A percentile compares a stretch with the other conserved stretches of the same genome.
These are phyloP conservation scores for Teleogryllus oceanicus DNA, from an alignment of 2,888 invertebrate genomes.

Conservation along the genomic window DNA sequence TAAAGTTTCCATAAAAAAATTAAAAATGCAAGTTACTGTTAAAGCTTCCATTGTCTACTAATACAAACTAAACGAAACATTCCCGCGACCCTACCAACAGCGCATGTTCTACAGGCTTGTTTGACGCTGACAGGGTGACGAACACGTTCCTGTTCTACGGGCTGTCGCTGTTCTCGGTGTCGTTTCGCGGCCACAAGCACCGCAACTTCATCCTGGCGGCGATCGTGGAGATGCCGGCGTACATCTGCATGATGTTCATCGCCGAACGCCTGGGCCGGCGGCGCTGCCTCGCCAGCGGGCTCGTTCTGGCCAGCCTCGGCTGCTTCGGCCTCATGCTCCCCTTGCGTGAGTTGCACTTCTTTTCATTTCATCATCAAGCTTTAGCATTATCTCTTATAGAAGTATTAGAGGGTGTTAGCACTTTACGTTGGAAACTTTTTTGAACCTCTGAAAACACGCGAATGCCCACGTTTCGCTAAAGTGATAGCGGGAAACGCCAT, in stretches of 20 bases:
- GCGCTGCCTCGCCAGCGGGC: conserved; percentile 36
- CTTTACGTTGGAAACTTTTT: too few relatives aligned
- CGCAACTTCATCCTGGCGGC: conserved; percentile 39
- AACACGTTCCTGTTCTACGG: conserved; percentile 42
- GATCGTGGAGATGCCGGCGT: conserved; percentile 41
- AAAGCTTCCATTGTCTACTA: too few relatives aligned
- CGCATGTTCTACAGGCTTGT: conserved; percentile 33
- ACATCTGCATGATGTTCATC: conserved; percentile 35
- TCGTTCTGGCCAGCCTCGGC: conserved; percentile 39
- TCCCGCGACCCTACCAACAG: too few relatives aligned
- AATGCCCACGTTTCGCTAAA: too few relatives aligned
- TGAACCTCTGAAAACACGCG: too few relatives aligned
- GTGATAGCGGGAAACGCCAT: too few relatives aligned
- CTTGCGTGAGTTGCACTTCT: not conserved
- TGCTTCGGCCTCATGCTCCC: conserved; percentile 55
- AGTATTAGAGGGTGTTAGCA: too few relatives aligned
- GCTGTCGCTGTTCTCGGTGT: conserved; percentile 40
- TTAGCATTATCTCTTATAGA: too few relatives aligned
- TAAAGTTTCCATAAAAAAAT: too few relatives aligned
- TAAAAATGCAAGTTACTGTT: too few relatives aligned
- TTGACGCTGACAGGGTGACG: conserved; percentile 34
- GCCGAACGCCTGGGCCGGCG: conserved; percentile 44
- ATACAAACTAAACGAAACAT: too few relatives aligned
- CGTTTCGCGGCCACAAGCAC: conserved; percentile 40
- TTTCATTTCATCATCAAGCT: too few relatives aligned